A percentile compares a stretch with the other conserved stretches of the same genome.
Conservation (phyloP, 2,888 invertebrate species). For the Nomada fabriciana region DNA sequence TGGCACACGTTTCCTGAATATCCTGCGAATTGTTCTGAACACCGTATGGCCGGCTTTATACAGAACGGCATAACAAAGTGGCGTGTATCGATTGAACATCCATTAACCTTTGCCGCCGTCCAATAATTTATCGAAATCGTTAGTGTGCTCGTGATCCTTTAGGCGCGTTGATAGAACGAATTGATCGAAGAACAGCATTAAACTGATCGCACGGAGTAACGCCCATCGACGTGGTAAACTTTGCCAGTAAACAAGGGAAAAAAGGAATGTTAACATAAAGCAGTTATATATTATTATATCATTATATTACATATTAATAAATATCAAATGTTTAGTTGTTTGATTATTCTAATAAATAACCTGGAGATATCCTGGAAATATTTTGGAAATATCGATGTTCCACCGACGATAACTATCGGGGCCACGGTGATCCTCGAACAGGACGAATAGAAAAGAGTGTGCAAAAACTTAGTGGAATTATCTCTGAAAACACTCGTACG, state of each 20-base stretch:
- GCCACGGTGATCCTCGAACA: not conserved
- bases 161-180: constrained; percentile 8
- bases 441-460: not conserved
- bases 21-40: constrained; percentile 9
- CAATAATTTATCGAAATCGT: constrained; percentile 41
- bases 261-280: too few species aligned
- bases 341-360: too few species aligned
- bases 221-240: too few species aligned
- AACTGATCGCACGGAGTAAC: too few species aligned
- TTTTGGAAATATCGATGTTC: not conserved
- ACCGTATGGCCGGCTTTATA: constrained; percentile 18
- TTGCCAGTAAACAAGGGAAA: too few species aligned
- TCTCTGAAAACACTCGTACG: constrained; percentile 43
- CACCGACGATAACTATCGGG: not conserved
- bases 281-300: too few species aligned
- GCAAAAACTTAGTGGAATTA: constrained; percentile 27
- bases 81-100: constrained; percentile 49
- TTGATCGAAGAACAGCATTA: not conserved
- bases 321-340: too few species aligned
- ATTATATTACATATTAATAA: too few species aligned
- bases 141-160: constrained; percentile 30
- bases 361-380: too few species aligned
- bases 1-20: constrained; percentile 42
- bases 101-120: constrained; percentile 43
- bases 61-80: constrained; percentile 42